Evolutionary conservation across 1,140 invertebrate genomes (phyloP).

Genomic region (Tetranychus urticae): DNA sequence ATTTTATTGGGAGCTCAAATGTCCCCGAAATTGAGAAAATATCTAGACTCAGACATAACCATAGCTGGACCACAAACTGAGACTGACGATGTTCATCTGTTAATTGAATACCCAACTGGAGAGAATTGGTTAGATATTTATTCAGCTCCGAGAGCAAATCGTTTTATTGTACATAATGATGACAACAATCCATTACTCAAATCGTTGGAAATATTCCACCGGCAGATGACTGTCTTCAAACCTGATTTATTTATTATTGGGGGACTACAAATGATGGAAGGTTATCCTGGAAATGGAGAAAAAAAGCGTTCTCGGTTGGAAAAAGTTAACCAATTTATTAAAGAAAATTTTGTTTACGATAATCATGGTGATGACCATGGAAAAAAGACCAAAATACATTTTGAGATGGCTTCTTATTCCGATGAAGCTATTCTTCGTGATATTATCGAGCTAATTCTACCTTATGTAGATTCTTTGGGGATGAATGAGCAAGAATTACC

Average conservation of each 20-base stretch:
- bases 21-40: constrained; percentile 5
- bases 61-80: constrained; percentile 33
- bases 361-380: constrained; percentile 17
- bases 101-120: constrained; percentile 50
- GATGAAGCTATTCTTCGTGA: constrained; percentile 40
- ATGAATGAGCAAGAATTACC: constrained; percentile 71
- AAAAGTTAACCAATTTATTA: constrained; percentile 34
- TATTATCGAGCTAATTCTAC: constrained; percentile 38
- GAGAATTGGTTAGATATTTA: constrained; percentile 43
- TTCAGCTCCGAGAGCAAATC: constrained; percentile 48
- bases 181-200: constrained; percentile 48
- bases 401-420: constrained; percentile 66
- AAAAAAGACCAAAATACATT: constrained; percentile 38
- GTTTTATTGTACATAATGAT: constrained; percentile 68
- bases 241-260: constrained; percentile 53
- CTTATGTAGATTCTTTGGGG: constrained; percentile 56
- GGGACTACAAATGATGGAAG: constrained; percentile 74
- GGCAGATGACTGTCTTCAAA: constrained; percentile 31
- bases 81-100: constrained; percentile 56
- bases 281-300: constrained; percentile 45
- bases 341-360: neutral
- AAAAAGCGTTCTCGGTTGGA: constrained; percentile 34
- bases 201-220: constrained; percentile 40
- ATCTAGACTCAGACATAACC: constrained; percentile 19
- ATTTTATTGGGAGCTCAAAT: constrained; percentile 14